Evolutionary conservation across 2,888 invertebrate genomes (phyloP), one percentile per base, ranked within the genome.

Genomic region (Helicoverpa assulta): DNA sequence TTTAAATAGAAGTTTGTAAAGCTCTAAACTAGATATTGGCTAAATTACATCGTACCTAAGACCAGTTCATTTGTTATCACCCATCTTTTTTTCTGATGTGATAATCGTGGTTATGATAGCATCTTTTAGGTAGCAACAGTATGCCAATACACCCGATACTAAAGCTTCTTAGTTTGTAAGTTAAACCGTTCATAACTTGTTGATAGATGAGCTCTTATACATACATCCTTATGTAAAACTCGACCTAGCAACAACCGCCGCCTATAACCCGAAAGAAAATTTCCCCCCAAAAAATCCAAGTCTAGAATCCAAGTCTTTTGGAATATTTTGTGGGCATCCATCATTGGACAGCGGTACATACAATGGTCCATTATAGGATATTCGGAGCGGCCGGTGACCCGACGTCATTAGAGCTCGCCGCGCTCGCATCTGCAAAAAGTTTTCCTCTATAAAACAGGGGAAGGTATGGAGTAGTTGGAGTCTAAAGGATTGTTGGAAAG

Each of bases 361-460:
- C 87, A 87, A 86, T 85, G 76, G 83, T 85, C 83, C 81, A 85
- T 86, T 86, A 86, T 86, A 84, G 85, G 82, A 86, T 86, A 86
- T 89, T 88, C 82, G 85, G 80, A 81, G 74, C 79, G 78, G 84
- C 73, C 83, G 84, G 82, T 85, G 86, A 84, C 89, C 86, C 78
- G 72, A 55, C 85, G 86, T 90, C 90, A 90, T 90, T 90, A 89
- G 86, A 86, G 88, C 84, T 69, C 80, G 81, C 78, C 73, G 73
- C 79, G 64, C 40, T 83, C 73, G 70, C 80, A 81, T 80, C 85
- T 83, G 86, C 88, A 89, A 91, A 91, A 91, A 91, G 88, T 89
- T 91, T 88, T 85, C 85, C 81, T 84, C 81, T 70, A 76, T 76
- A 73, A 85, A 82, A 88, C 86, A 83, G 69, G 26, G 61, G 16